A percentile compares a stretch with the other conserved stretches of the same genome.
phyloP scores from a whole-genome alignment of 2,888 invertebrate genomes.

The Drosophila acutilabella region DNA sequence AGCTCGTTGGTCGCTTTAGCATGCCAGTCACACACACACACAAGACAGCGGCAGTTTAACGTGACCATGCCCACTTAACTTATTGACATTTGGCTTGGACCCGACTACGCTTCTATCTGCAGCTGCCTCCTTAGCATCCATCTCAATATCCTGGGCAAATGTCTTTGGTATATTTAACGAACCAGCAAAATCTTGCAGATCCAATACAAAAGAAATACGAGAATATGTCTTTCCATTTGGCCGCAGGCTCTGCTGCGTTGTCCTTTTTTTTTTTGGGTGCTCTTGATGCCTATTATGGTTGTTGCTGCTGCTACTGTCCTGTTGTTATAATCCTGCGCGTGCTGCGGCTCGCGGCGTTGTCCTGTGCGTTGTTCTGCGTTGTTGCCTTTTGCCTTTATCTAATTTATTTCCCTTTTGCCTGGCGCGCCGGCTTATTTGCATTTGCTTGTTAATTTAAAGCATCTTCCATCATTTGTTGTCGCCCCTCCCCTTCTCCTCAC shows the following conservation, averaged over 20 bases:
- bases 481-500: background rate
- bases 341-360: conserved; percentile 70
- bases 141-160: conserved; percentile 31
- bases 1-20: conserved; percentile 29
- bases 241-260: conserved; percentile 42
- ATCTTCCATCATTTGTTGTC: conserved; percentile 79
- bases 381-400: conserved; percentile 74
- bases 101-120: background rate
- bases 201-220: conserved; percentile 65
- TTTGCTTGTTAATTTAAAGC: conserved; percentile 80
- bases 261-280: conserved; percentile 38
- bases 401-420: conserved; percentile 69
- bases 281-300: conserved; percentile 15
- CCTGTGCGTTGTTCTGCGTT: conserved; percentile 57
- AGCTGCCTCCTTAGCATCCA: background rate
- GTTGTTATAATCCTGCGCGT: conserved; percentile 73
- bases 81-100: conserved; percentile 72
- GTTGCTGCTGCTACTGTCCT: conserved; percentile 22
- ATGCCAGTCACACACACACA: conserved; percentile 57
- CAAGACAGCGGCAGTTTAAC: conserved; percentile 45
- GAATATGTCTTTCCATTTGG: conserved; percentile 53
- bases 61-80: conserved; percentile 77
- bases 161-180: conserved; percentile 77
- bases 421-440: conserved; percentile 73
- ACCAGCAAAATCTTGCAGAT: conserved; percentile 71